A percentile compares a stretch with the other conserved stretches of the same genome.
phyloP scores from a whole-genome alignment of 2,113 vertebrate species.

The Rutilus rutilus region DNA sequence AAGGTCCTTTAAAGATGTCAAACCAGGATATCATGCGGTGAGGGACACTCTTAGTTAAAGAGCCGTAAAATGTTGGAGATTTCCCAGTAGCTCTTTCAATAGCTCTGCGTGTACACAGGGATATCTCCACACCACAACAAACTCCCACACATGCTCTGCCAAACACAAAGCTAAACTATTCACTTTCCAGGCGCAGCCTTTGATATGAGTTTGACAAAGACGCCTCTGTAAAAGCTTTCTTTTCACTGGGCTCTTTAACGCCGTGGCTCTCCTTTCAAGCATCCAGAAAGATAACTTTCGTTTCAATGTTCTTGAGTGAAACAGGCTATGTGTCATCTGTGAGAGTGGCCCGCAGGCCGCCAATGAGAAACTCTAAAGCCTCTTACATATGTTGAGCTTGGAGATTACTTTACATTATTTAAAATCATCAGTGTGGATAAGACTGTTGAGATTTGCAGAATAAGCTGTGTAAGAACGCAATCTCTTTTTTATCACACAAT shows the following conservation, averaged over 20 bases:
- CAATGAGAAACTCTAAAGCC: slow-evolving; percentile 39
- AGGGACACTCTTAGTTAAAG: not conserved
- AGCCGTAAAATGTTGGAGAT: slow-evolving; percentile 11
- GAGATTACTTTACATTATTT: slow-evolving; percentile 38
- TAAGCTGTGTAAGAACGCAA: not conserved
- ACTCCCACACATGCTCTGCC: slow-evolving; percentile 58
- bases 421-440: not conserved
- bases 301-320: slow-evolving; percentile 65
- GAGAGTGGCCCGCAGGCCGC: slow-evolving; percentile 52
- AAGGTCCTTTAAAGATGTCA: slow-evolving; percentile 7
- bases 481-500: not conserved
- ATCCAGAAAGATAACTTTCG: slow-evolving; percentile 67
- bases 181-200: slow-evolving; percentile 66
- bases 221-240: slow-evolving; percentile 59
- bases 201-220: slow-evolving; percentile 73
- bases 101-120: slow-evolving; percentile 9
- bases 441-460: not conserved
- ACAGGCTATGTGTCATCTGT: slow-evolving; percentile 64
- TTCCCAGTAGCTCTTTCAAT: slow-evolving; percentile 24
- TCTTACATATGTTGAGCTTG: slow-evolving; percentile 51
- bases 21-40: not conserved
- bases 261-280: slow-evolving; percentile 67
- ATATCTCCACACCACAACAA: slow-evolving; percentile 45
- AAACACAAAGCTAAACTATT: slow-evolving; percentile 68
- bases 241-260: slow-evolving; percentile 64